Conservation (phyloP, 2,113 vertebrate genomes). For the Pedionomus torquatus region DNA sequence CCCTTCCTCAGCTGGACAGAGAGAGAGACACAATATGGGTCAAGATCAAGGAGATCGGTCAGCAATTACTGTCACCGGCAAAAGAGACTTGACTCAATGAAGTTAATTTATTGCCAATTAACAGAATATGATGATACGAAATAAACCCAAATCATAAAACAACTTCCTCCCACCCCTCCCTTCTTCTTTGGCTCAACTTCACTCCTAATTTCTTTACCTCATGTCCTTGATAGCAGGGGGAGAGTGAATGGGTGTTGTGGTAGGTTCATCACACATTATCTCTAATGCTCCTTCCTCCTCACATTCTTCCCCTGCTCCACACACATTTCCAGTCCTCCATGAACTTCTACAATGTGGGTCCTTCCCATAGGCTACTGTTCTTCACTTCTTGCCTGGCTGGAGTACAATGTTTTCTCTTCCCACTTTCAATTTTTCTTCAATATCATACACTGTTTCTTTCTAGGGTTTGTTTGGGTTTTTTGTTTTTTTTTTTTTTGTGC, state of each 20-base stretch:
- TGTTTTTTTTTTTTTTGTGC: neutral
- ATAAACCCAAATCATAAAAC: neutral
- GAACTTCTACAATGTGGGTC: fast-evolving
- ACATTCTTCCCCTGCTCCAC: neutral
- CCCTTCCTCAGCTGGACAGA: neutral
- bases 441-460: neutral
- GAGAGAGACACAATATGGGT: neutral
- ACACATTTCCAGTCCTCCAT: fast-evolving
- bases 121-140: neutral
- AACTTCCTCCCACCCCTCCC: fast-evolving
- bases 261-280: neutral
- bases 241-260: fast-evolving
- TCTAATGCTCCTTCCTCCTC: neutral
- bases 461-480: neutral
- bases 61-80: fast-evolving
- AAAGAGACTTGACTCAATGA: neutral
- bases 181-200: neutral
- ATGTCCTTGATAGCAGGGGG: neutral
- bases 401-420: neutral
- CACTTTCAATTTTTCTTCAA: neutral
- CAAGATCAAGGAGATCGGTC: neutral
- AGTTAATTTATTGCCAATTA: neutral
- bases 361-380: neutral
- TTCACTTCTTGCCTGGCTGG: neutral
- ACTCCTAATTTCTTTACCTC: neutral